Evolutionary conservation across 2,113 vertebrate species (phyloP), one percentile per base, ranked within the genome.

Genomic region (Naja naja): DNA sequence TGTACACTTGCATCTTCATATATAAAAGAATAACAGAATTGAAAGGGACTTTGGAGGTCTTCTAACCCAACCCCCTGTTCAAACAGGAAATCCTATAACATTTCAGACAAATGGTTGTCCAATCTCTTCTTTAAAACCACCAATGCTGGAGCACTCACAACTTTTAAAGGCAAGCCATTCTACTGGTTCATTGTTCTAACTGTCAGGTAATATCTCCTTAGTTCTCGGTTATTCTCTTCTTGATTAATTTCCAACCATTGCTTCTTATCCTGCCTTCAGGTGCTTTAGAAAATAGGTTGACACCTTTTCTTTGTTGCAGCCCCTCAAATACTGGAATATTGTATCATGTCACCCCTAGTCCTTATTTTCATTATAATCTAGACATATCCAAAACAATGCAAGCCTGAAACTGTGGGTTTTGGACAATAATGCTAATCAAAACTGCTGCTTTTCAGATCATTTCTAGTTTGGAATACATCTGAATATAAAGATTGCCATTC

Each of bases 401-500:
- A n/a, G 39, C 56, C 34, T 34, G 60, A 90, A 53, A 86, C 54
- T 22, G 20, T 43, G 56, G 11, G 43, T 8, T 45, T 52, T 56
- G 45, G 86, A 90, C 74, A 90, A 81, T 34, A 43, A 90, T 64
- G 43, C 43, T 64, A 23, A 93, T 93, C 34, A 64, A 86, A 90
- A 52, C 27, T 27, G n/a, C 39, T 47, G 54, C 39, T 87, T 54
- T 92, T 89, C 18, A 64, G 43, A 90, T 9, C 22, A 45, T 60
- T 86, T 56, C 49, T 90, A 64, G 30, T 30, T 93, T 93, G 74
- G 81, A 93, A 90, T 87, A 93, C 34, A 60, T 87, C 45, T 93
- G 86, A 90, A 93, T 64, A 93, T 87, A 87, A 89, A 60, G 54
- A 87, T 87, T 92, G 54, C 69, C 54, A 85, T 43, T 74, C 87